Evolutionary conservation across 2,113 vertebrate genomes (phyloP), one percentile per base, ranked within the genome.

Genomic region (Lynx canadensis): DNA sequence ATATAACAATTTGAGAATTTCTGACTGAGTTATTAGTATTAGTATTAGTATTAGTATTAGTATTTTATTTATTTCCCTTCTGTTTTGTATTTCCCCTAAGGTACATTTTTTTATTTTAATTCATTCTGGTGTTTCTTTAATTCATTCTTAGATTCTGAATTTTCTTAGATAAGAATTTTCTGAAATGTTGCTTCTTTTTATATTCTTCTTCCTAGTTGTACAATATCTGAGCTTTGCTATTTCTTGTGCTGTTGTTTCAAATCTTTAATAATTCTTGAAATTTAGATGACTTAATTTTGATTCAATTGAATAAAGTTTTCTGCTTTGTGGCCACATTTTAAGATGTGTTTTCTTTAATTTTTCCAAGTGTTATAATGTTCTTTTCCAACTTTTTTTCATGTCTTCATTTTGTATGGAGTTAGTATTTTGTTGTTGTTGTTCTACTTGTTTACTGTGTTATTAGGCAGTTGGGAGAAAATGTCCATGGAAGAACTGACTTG

Each of bases 111-210:
- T 81, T 80, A 29, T 85, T 4, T 88, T 12, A 38, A 14, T 71
- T 94, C 9, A 85, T 1, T 48, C 13, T 63, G 65, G 2, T 57
- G 36, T 76, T 60, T 6, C 27, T 93, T 90, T 14, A 84, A 79
- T 63, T 93, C 78, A 74, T 19, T 60, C 29, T 92, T 97, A 31
- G 23, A 52, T 52, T 82, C n/a, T 71, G n/a, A 94, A 84, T 84
- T 93, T 86, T 92, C 31, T 36, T 13, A 63, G 45, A 45, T 9
- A 45, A 45, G 45, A 45, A 45, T 91, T 91, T 94, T 57, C 52
- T 93, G 71, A 90, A 65, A 65, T 83, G 11, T 36, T 18, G 65
- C 0, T 31, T 78, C 29, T 27, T 93, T 66, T 81, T 41, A 6
- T 50, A 48, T 5, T 50, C 29, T 29, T 60, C 4, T 68, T 92